A percentile compares a stretch with the other conserved stretches of the same genome.
Evolutionary conservation across 2,888 invertebrate species (phyloP).

Genomic region (Keiferia lycopersicella): DNA sequence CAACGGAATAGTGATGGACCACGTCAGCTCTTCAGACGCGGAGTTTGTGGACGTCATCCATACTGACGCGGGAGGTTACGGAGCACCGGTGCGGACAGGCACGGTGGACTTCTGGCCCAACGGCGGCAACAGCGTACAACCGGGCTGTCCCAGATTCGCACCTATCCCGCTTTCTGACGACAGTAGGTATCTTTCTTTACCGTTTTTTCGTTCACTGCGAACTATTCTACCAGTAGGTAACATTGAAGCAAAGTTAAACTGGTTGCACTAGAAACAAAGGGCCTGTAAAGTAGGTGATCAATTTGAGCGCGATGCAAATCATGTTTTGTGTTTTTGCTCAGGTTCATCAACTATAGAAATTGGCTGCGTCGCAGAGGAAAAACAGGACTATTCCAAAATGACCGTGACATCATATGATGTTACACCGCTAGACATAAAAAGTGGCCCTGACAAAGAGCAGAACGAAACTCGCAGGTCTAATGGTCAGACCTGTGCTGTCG

Average conservation of each 20-base stretch:
- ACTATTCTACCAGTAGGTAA: no score
- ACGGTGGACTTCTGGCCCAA: constrained; percentile 84
- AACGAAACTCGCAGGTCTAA: background rate
- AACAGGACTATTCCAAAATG: background rate
- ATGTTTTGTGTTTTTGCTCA: background rate
- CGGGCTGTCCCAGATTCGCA: constrained; percentile 80
- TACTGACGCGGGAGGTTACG: constrained; percentile 84
- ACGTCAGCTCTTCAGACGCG: constrained; percentile 77
- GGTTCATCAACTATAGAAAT: background rate
- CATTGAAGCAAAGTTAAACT: no score
- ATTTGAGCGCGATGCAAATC: background rate
- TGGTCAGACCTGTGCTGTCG: background rate
- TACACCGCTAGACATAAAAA: background rate
- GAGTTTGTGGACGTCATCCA: constrained; percentile 86
- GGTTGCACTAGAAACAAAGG: no score
- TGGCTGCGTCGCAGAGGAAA: background rate
- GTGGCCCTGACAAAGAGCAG: background rate
- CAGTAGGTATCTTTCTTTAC: constrained; percentile 52
- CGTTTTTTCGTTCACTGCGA: background rate
- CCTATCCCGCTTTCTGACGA: constrained; percentile 76
- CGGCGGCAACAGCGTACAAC: constrained; percentile 81
- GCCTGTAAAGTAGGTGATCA: no score
- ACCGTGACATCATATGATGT: background rate
- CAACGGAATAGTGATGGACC: constrained; percentile 72
- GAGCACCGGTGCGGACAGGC: constrained; percentile 80